Evolutionary conservation across 2,113 vertebrate species (phyloP).

Genomic region (Triplophysa siluroides): DNA sequence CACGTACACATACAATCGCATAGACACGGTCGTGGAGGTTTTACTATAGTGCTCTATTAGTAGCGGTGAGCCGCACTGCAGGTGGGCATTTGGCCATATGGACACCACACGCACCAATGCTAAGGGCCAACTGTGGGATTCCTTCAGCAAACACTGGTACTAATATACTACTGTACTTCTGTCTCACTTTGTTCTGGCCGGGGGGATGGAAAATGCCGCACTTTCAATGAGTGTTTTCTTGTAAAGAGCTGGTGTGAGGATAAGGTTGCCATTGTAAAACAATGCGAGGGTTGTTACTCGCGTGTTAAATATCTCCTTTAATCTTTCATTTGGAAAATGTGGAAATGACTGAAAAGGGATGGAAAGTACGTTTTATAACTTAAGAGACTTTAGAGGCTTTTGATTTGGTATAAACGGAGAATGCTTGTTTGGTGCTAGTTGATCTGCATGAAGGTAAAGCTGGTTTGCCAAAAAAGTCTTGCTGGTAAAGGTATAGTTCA

Average conservation of each 20-base stretch:
- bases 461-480: too few species aligned
- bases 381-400: not conserved
- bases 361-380: conserved; percentile 4
- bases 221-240: conserved; percentile 21
- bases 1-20: conserved; percentile 39
- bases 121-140: not conserved
- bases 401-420: not conserved
- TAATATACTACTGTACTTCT: conserved; percentile 35
- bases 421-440: too few species aligned
- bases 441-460: too few species aligned
- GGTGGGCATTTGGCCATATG: conserved; percentile 47
- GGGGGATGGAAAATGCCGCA: conserved; percentile 45
- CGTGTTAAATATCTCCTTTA: conserved; percentile 24
- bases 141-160: conserved; percentile 8
- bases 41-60: conserved; percentile 53
- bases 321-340: not conserved
- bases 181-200: conserved; percentile 39
- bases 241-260: not conserved
- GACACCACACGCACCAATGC: conserved; percentile 5
- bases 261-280: conserved; percentile 24
- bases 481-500: too few species aligned
- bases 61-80: conserved; percentile 44
- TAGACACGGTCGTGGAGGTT: conserved; percentile 42
- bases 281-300: not conserved
- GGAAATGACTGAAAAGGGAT: not conserved